Base-by-base conservation (phyloP, 2,797 vertebrate species). In the Megalops cyprinoides region DNA sequence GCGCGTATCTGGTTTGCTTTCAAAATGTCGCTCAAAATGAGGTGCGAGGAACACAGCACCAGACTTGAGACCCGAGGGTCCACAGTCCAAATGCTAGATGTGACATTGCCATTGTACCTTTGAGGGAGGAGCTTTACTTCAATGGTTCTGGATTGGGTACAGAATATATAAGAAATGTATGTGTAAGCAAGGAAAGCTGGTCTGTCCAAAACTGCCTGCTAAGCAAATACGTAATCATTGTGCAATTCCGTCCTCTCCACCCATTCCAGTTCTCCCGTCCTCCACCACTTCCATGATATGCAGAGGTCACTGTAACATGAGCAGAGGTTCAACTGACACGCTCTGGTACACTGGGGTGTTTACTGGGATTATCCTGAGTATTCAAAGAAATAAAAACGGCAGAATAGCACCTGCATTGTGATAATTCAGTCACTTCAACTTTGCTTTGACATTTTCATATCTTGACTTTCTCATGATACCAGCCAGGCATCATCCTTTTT, bases 401-500 rank as follows among this genome's bases (percentile, higher is more conserved):
- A 44, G 39, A 71, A 71, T 23, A 23, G 28, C 37, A 31, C 67
- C 37, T 39, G 65, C 65, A 42, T 37, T 71, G 42, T 71, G 9
- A 44, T 71, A 23, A 42, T 44, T 15, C 37, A 23, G 44, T 42
- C 67, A 71, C 65, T 69, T 69, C 14, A 69, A 39, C 37, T 65
- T 69, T 44, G 67, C 37, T 71, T n/a, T 39, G 67, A 71, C 67
- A 20, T 44, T 71, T 71, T 71, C 6, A 71, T 42, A 44, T 42
- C 67, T 18, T 44, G 37, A 39, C 67, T 71, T 39, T 31, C 25
- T 28, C 58, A 62, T 62, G 25, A 28, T 28, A 34, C 34, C 14
- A 20, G 65, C 23, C 5, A 39, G 39, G 12, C 20, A 42, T 1
- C 25, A 14, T 3, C 14, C 4, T 15, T 20, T 18, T 71, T 3